Base-by-base conservation (phyloP, 2,797 vertebrate species). In the Brachymystax lenok region DNA sequence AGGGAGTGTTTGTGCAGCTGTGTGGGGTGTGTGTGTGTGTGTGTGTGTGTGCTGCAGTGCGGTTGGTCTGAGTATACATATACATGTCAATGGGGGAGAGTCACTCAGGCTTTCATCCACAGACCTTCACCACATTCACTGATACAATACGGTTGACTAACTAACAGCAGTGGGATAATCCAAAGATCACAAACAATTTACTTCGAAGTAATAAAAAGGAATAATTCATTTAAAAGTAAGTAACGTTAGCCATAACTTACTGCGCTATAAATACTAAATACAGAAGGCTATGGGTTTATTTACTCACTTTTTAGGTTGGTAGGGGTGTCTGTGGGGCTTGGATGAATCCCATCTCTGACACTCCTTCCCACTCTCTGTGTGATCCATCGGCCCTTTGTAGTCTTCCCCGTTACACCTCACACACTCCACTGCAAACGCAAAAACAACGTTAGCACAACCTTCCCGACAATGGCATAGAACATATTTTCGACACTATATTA, bases 271-370 rank as follows among this genome's bases (percentile, higher is more conserved):
- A 33, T 33, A 33, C 30, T 33, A 33, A 33, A 12, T 10, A 12
- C 40, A 46, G 3, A 46, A n/a, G 56, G 5, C 0, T 59, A 6
- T 14, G 21, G 4, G 50, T 2, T 17, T 56, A 1, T 8, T 21
- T 8, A 5, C 83, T 95, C 95, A 99, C 98, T 95, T 97, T 89
- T 98, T 97, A 71, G 97, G 96, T 80, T 96, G 94, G 91, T 95
- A 97, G 80, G 90, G 90, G 89, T 99, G 97, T 83, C 92, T 96
- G 88, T 99, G 96, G 74, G 97, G 97, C 77, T 92, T 95, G 82
- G 94, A 86, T 16, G 94, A 95, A 91, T 99, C 97, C 98, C 98
- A 99, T 80, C 98, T 95, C 88, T 99, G 98, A 85, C 98, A 99
- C 89, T 96, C 96, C 84, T 95, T 98, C 81, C 98, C 98, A 0